Conservation (phyloP, 2,113 vertebrate species). For the Halcyon malimbica region DNA sequence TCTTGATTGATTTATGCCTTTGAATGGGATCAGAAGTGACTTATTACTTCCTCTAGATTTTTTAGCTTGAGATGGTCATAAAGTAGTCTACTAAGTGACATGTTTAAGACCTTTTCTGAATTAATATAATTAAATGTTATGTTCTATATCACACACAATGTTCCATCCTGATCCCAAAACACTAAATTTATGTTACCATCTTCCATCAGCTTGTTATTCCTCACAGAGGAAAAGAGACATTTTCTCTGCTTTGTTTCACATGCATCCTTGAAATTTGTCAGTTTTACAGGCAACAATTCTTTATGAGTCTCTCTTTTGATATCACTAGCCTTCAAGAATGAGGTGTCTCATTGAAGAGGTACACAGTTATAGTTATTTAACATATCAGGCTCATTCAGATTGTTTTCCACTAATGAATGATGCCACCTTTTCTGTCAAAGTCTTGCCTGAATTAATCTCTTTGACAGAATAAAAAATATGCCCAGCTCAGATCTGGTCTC, state of each 20-base stretch:
- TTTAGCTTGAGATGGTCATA: neutral
- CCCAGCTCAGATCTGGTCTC: neutral
- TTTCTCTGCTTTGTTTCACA: neutral
- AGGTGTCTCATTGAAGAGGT: neutral
- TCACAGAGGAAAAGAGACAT: neutral
- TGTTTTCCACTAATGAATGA: neutral
- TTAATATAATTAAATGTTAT: neutral
- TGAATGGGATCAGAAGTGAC: neutral
- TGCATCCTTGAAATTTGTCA: neutral
- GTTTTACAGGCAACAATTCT: neutral
- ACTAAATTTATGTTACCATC: neutral
- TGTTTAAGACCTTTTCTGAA: neutral
- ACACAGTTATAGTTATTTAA: neutral
- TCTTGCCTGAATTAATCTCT: neutral
- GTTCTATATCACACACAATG: neutral
- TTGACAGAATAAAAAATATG: neutral
- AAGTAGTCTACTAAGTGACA: neutral
- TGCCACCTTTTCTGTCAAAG: neutral
- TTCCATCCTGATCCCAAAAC: neutral
- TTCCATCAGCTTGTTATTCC: neutral
- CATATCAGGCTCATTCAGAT: neutral
- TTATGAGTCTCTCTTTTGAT: neutral
- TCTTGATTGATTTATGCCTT: neutral
- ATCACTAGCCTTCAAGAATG: neutral
- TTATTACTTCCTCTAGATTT: neutral